phyloP scores from a whole-genome alignment of 2,113 vertebrate genomes.

The Macaca nemestrina region DNA sequence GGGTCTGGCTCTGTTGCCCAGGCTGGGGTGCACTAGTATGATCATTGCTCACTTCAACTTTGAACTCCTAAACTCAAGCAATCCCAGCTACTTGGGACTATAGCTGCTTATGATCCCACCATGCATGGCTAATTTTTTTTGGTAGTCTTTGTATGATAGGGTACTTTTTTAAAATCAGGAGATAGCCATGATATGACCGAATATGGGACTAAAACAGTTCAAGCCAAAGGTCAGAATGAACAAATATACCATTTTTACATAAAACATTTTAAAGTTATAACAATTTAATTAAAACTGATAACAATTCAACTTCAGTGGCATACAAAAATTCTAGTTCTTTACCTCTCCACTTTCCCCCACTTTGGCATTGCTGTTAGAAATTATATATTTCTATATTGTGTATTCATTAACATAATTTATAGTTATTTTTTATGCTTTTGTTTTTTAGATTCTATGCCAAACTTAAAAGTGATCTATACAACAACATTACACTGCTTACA shows the following conservation, averaged over 20 bases:
- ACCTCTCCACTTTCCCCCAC: not conserved
- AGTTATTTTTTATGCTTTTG: not conserved
- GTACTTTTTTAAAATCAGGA: not conserved
- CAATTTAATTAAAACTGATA: not conserved
- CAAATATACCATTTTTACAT: not conserved
- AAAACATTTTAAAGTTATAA: too few species aligned
- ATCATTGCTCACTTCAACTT: too few species aligned
- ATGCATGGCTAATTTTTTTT: too few species aligned
- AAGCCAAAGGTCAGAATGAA: not conserved
- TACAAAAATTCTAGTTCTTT: not conserved
- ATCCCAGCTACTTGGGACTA: too few species aligned
- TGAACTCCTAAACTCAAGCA: too few species aligned
- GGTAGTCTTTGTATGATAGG: too few species aligned
- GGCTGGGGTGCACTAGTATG: too few species aligned
- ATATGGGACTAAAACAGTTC: not conserved
- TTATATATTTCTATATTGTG: not conserved
- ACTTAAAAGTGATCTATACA: not conserved
- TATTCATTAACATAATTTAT: not conserved
- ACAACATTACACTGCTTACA: not conserved
- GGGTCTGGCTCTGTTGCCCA: too few species aligned
- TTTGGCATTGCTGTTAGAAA: not conserved
- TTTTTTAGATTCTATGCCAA: not conserved
- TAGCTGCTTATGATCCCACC: too few species aligned
- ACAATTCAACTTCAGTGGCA: not conserved
- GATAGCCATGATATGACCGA: not conserved